Percentiles rank a stretch among this genome's conserved stretches.
phyloP scores from a whole-genome alignment of 2,888 invertebrate species.

The Lasius fuliginosus region DNA sequence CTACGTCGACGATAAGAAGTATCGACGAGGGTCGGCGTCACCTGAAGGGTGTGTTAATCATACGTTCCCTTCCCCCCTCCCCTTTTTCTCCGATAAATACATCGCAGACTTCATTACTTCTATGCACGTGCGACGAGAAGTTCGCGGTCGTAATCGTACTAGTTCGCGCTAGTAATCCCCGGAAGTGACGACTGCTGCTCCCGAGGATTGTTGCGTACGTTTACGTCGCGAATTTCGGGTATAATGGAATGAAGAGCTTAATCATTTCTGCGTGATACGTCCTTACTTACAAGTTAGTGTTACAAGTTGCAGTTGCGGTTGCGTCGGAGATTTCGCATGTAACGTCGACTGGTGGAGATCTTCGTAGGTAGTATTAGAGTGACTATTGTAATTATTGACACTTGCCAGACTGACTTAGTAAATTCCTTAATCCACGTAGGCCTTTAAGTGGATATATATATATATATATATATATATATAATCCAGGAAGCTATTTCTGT shows the following conservation, averaged over 20 bases:
- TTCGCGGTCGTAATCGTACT: background rate
- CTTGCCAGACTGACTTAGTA: background rate
- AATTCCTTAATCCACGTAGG: background rate
- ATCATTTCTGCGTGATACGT: slow-evolving; percentile 30
- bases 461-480: slow-evolving; percentile 10
- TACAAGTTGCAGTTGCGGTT: slow-evolving; percentile 25
- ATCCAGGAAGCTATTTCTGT: background rate
- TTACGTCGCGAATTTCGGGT: background rate
- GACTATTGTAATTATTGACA: slow-evolving; percentile 32
- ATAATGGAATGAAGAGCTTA: slow-evolving; percentile 32
- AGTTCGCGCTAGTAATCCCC: slow-evolving; percentile 19
- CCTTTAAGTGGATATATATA: background rate
- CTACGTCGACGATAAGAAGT: slow-evolving; percentile 33
- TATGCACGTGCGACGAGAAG: slow-evolving; percentile 1
- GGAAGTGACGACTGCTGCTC: background rate
- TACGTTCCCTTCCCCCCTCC: background rate
- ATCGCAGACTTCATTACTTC: slow-evolving; percentile 12
- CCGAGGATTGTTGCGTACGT: slow-evolving; percentile 13
- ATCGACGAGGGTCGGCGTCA: slow-evolving; percentile 1
- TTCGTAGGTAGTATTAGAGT: background rate
- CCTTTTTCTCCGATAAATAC: background rate
- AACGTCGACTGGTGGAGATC: background rate
- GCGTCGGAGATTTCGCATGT: slow-evolving; percentile 10
- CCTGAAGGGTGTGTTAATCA: slow-evolving; percentile 25
- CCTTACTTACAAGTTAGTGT: slow-evolving; percentile 11